phyloP scores from a whole-genome alignment of 2,888 invertebrate genomes.

The Norana najaformis region DNA sequence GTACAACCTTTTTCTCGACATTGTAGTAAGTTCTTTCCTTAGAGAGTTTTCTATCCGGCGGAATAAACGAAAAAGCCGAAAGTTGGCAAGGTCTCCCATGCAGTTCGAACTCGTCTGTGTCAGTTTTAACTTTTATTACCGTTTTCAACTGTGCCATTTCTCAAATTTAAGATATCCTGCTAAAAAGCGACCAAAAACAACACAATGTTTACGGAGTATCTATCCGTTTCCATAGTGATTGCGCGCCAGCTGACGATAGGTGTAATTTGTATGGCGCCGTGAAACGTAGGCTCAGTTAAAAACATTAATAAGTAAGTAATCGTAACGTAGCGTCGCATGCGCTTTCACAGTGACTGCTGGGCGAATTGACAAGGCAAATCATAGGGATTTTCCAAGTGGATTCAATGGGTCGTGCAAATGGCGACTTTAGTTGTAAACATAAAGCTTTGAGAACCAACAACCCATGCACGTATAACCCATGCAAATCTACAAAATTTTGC shows the following conservation, averaged over 20 bases:
- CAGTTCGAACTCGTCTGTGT: conserved; percentile 53
- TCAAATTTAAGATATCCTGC: neutral
- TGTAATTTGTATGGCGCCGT: neutral
- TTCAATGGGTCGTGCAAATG: too few species aligned
- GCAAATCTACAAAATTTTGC: too few species aligned
- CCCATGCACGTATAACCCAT: too few species aligned
- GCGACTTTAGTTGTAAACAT: too few species aligned
- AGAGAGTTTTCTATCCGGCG: conserved; percentile 51
- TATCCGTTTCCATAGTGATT: neutral
- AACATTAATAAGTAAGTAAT: neutral
- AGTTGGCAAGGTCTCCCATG: conserved; percentile 60
- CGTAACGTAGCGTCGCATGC: too few species aligned
- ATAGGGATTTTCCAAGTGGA: too few species aligned
- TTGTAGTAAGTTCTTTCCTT: conserved; percentile 57
- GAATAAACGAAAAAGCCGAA: conserved; percentile 59
- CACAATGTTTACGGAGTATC: neutral
- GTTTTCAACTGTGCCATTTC: conserved; percentile 39
- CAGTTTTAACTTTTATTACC: conserved; percentile 50
- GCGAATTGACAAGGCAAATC: too few species aligned
- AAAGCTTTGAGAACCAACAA: too few species aligned
- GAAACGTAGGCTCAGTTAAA: neutral
- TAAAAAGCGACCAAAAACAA: neutral
- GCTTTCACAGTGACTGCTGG: too few species aligned
- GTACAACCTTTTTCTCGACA: conserved; percentile 50
- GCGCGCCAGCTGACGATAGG: neutral